Evolutionary conservation across 2,113 vertebrate genomes (phyloP).

Genomic region (Saccopteryx leptura): DNA sequence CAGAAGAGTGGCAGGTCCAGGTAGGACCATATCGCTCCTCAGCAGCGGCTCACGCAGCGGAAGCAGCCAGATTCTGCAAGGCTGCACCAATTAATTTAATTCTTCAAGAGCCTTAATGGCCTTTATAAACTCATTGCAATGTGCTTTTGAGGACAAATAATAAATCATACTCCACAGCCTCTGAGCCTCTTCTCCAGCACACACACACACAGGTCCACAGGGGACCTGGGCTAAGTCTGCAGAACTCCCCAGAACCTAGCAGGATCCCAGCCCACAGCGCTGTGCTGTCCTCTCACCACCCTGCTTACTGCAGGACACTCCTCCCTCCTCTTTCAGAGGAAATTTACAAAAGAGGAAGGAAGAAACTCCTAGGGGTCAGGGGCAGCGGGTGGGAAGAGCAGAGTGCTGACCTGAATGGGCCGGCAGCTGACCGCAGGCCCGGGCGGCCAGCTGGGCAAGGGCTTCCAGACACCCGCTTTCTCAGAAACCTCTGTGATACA

Average conservation of each 20-base stretch:
- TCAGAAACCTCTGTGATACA: not conserved
- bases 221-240: not conserved
- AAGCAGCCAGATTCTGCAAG: constrained; percentile 41
- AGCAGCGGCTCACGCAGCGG: constrained; percentile 24
- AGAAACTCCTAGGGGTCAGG: constrained; percentile 26
- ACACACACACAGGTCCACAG: not conserved
- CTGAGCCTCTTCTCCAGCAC: not conserved
- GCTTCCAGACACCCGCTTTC: not conserved
- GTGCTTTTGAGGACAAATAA: constrained; percentile 66
- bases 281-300: not conserved
- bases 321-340: constrained; percentile 55
- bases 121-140: constrained; percentile 68
- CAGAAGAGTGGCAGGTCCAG: not conserved
- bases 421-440: not conserved
- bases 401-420: constrained; percentile 1
- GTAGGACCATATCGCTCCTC: not conserved
- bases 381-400: not conserved
- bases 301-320: not conserved
- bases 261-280: not conserved
- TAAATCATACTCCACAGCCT: constrained; percentile 57
- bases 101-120: constrained; percentile 70
- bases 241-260: not conserved
- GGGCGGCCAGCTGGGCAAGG: not conserved
- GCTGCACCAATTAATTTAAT: constrained; percentile 76
- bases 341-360: constrained; percentile 78